phyloP scores from a whole-genome alignment of 2,113 vertebrate species.

The Tupaia chinensis region DNA sequence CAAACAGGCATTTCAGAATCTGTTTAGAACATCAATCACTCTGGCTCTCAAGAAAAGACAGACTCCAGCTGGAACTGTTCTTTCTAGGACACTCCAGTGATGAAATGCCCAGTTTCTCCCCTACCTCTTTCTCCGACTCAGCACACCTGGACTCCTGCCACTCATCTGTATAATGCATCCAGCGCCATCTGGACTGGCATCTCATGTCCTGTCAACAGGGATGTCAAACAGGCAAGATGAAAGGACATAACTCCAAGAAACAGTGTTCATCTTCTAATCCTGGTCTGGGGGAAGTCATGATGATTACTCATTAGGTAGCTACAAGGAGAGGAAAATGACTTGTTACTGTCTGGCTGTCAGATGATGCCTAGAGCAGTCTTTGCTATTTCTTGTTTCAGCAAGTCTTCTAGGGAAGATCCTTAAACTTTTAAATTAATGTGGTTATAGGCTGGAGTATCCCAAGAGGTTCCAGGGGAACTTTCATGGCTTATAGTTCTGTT shows the following conservation, averaged over 20 bases:
- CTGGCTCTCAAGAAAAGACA: constrained; percentile 68
- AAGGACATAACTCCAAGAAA: constrained; percentile 72
- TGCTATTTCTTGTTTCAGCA: constrained; percentile 49
- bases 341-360: background rate
- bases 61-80: constrained; percentile 64
- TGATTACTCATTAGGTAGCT: constrained; percentile 72
- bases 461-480: constrained; percentile 2
- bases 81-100: constrained; percentile 53
- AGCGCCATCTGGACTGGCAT: constrained; percentile 72
- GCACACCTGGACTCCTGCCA: constrained; percentile 80
- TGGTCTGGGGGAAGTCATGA: constrained; percentile 46
- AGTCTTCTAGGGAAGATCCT: background rate
- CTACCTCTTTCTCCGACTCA: background rate
- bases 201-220: constrained; percentile 72
- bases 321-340: constrained; percentile 63
- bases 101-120: constrained; percentile 41
- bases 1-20: constrained; percentile 43
- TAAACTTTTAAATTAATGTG: constrained; percentile 31
- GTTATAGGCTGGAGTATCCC: background rate
- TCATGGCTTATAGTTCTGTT: background rate
- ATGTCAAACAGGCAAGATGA: constrained; percentile 80
- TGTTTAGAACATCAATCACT: constrained; percentile 69
- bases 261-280: constrained; percentile 12
- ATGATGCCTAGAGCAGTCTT: constrained; percentile 49
- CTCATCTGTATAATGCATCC: constrained; percentile 62